Evolutionary conservation across 2,797 vertebrate species (phyloP).

Genomic region (Pyrocephalus nanus): DNA sequence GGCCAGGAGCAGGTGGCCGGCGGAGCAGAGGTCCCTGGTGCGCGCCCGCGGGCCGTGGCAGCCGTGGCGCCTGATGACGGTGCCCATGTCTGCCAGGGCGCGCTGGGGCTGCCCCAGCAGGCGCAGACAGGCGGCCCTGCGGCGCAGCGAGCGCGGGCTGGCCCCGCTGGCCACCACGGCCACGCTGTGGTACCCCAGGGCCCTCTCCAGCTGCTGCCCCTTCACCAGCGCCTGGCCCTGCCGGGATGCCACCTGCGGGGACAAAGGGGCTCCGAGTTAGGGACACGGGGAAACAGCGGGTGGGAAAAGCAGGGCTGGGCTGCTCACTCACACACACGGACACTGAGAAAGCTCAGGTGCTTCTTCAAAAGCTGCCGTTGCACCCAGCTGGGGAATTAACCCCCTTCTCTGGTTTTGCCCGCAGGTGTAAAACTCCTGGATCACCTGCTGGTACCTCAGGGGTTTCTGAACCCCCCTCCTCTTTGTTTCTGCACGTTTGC

Average conservation of each 20-base stretch:
- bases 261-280: not conserved
- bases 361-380: not conserved
- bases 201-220: conserved; percentile 70
- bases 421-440: not conserved
- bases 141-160: conserved; percentile 77
- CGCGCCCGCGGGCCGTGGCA: conserved; percentile 51
- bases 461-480: not conserved
- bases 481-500: not conserved
- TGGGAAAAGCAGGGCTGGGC: not conserved
- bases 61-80: conserved; percentile 75
- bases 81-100: conserved; percentile 84
- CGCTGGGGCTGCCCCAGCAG: conserved; percentile 76
- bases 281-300: too few species aligned
- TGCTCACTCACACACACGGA: too few species aligned
- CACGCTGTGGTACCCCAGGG: conserved; percentile 83
- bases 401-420: not conserved
- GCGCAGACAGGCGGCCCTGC: conserved; percentile 81
- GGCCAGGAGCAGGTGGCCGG: conserved; percentile 80
- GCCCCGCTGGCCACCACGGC: conserved; percentile 77
- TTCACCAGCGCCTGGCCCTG: conserved; percentile 79
- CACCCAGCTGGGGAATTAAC: not conserved
- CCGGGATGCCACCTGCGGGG: conserved; percentile 82
- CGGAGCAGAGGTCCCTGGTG: conserved; percentile 83
- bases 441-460: not conserved
- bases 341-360: not conserved